Percentiles rank a stretch among this genome's conserved stretches.
Evolutionary conservation across 2,797 vertebrate species (phyloP).

Genomic region (Masticophis lateralis): DNA sequence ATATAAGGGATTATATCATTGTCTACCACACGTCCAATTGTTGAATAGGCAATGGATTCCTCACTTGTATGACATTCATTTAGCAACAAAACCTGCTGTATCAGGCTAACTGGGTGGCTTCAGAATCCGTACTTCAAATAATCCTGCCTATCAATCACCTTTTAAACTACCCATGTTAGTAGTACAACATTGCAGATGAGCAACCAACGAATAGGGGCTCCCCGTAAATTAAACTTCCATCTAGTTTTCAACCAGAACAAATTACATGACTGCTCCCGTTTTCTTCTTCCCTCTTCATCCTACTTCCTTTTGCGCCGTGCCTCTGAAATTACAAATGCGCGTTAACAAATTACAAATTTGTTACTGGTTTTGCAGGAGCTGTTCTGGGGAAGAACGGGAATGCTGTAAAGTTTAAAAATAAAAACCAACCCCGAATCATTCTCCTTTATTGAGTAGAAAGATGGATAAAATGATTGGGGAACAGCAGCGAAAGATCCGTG

Average conservation of each 20-base stretch:
- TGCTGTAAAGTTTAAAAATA: neutral
- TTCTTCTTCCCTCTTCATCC: neutral
- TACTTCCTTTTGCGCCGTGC: neutral
- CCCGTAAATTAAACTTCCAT: neutral
- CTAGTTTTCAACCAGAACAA: neutral
- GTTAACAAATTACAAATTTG: too few relatives aligned
- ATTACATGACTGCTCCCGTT: neutral
- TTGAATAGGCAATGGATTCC: neutral
- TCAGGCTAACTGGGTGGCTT: neutral
- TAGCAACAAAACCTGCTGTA: neutral
- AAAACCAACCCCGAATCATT: neutral
- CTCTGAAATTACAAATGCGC: neutral
- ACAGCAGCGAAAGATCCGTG: too few relatives aligned
- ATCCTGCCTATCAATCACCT: neutral
- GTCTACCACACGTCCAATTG: neutral
- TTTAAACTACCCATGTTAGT: neutral
- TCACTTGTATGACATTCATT: neutral
- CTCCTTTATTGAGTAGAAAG: neutral
- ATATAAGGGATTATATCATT: neutral
- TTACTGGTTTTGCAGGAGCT: neutral
- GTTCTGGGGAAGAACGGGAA: neutral
- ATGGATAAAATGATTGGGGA: neutral
- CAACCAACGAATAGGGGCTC: too few relatives aligned
- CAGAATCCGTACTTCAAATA: neutral
- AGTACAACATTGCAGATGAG: neutral